These are phyloP conservation scores for Spatulosminthurus flaviceps DNA, from an alignment of 2,888 invertebrate species.

Conservation along the genomic window DNA sequence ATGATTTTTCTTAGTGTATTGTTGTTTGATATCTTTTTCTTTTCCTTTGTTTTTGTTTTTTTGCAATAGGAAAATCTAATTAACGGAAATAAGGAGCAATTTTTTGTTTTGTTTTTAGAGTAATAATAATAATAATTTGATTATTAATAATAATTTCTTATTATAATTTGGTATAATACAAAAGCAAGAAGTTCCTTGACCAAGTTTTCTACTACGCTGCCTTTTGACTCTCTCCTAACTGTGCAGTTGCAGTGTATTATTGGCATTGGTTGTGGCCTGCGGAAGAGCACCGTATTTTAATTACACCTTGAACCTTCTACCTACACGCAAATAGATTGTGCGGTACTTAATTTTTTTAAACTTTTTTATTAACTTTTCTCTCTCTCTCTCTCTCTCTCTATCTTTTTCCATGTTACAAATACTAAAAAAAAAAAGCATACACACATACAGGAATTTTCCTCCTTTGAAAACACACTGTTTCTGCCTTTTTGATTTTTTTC, in stretches of 20 bases:
- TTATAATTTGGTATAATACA: constrained; percentile 24
- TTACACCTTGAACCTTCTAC: constrained; percentile 45
- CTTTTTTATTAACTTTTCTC: constrained; percentile 27
- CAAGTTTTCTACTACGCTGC: constrained; percentile 45
- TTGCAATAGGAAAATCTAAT: too few relatives aligned
- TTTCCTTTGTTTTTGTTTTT: too few relatives aligned
- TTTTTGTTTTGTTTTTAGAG: too few relatives aligned
- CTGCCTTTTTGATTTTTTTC: too few relatives aligned
- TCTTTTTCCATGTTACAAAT: constrained; percentile 6
- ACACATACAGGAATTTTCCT: too few relatives aligned
- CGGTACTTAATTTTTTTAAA: constrained; percentile 46
- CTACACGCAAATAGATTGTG: constrained; percentile 47
- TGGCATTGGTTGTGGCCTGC: constrained; percentile 47
- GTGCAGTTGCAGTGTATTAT: constrained; percentile 47
- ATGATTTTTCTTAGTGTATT: too few relatives aligned
- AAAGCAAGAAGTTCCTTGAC: constrained; percentile 36
- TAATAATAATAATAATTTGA: too few relatives aligned
- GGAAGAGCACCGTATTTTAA: constrained; percentile 46
- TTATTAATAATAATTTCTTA: too few relatives aligned
- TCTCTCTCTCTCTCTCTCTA: constrained; percentile 27
- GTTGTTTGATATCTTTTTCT: too few relatives aligned
- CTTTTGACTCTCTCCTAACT: constrained; percentile 43
- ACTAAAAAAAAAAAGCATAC: background rate
- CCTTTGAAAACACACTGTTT: too few relatives aligned
- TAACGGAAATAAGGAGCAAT: too few relatives aligned